phyloP scores from a whole-genome alignment of 2,888 invertebrate genomes.

The Cloeon dipterum region DNA sequence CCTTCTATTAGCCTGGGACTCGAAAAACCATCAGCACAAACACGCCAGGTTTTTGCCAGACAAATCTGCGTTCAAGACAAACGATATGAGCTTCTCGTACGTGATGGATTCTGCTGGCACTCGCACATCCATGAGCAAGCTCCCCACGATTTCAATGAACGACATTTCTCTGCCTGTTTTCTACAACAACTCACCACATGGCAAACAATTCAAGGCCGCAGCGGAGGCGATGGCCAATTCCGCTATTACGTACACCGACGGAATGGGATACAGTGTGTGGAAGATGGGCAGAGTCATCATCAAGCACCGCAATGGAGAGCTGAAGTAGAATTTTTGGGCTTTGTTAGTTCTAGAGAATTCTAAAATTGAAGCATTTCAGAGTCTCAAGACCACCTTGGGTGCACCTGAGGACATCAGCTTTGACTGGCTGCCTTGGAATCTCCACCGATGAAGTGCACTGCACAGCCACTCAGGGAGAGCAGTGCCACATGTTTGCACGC shows the following conservation, averaged over 20 bases:
- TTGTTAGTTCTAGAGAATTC: too few species aligned
- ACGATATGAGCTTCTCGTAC: not conserved
- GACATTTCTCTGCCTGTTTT: not conserved
- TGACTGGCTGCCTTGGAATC: not conserved
- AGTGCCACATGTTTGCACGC: not conserved
- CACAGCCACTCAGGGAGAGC: not conserved
- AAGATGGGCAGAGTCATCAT: not conserved
- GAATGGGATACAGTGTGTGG: not conserved
- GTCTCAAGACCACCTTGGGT: not conserved
- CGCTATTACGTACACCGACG: not conserved
- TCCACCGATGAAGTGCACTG: not conserved
- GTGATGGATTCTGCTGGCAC: not conserved
- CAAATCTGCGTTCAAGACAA: not conserved
- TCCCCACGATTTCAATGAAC: not conserved
- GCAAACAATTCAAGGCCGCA: not conserved
- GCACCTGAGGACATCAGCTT: not conserved
- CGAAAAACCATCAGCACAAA: not conserved
- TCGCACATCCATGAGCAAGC: not conserved
- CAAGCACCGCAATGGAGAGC: not conserved
- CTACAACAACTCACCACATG: not conserved
- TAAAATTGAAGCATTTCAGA: too few species aligned
- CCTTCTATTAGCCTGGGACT: not conserved
- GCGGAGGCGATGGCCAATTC: not conserved
- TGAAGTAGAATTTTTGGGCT: not conserved
- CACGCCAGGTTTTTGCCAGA: not conserved